Percentiles rank a stretch among this genome's conserved stretches.
phyloP scores from a whole-genome alignment of 2,113 vertebrate genomes.

The Lasiurus cinereus region DNA sequence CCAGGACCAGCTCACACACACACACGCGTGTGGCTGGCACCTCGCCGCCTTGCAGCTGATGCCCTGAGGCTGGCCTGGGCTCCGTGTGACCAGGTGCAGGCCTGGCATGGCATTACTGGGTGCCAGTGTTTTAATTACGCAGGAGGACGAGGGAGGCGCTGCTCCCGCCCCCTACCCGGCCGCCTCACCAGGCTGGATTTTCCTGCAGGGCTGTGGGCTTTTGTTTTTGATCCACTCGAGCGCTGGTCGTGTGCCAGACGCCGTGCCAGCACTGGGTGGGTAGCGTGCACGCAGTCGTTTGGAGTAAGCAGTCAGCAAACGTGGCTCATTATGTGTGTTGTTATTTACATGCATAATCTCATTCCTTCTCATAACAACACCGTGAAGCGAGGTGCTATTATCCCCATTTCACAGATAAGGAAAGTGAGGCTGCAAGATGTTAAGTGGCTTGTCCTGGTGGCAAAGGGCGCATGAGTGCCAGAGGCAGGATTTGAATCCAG shows the following conservation, averaged over 20 bases:
- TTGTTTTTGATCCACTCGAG: slow-evolving; percentile 59
- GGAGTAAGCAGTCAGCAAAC: slow-evolving; percentile 44
- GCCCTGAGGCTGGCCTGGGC: neutral
- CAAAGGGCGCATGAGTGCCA: neutral
- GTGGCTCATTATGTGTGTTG: slow-evolving; percentile 64
- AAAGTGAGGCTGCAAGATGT: slow-evolving; percentile 31
- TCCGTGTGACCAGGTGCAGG: accelerated
- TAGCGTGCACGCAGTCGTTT: slow-evolving; percentile 42
- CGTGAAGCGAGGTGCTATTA: slow-evolving; percentile 59
- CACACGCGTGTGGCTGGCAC: too few relatives aligned
- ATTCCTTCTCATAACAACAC: slow-evolving; percentile 53
- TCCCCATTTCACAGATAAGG: slow-evolving; percentile 72
- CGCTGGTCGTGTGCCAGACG: slow-evolving; percentile 71
- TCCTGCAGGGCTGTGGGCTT: slow-evolving; percentile 73
- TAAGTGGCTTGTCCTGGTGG: neutral
- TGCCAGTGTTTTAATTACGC: neutral
- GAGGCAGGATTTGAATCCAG: neutral
- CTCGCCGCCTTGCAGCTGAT: accelerated
- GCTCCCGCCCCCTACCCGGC: neutral
- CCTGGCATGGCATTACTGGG: accelerated
- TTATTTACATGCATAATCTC: slow-evolving; percentile 61
- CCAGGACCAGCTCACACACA: neutral
- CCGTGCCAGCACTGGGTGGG: neutral
- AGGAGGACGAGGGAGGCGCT: neutral
- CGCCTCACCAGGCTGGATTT: slow-evolving; percentile 63